Base-by-base conservation (phyloP, 2,888 invertebrate species). In the Temnothorax rugatulus region DNA sequence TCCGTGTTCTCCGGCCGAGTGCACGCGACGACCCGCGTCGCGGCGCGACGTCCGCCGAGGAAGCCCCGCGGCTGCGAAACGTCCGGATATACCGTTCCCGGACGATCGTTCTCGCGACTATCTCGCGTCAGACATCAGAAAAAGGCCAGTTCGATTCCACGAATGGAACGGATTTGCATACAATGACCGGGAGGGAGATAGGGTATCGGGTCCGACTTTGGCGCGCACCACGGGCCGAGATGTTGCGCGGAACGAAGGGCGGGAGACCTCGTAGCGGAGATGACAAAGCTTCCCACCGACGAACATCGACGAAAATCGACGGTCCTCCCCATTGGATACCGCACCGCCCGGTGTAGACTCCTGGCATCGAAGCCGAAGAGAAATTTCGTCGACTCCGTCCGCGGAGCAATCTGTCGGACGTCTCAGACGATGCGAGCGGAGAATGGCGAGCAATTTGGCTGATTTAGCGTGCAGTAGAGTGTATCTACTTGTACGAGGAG, bases 91-190 rank as follows among this genome's bases (percentile, higher is more conserved):
- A 79, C 82, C 87, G 25, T 44, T 69, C 84, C 84, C 77, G 77
- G 79, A 84, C 84, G 89, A 88, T 86, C 90, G 88, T 92, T 92
- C 91, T 89, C 90, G 88, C 87, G 89, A 89, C 90, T 94, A 94
- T 94, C 94, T 94, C 94, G 91, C 87, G 90, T 92, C 92, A 93
- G 93, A 93, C 93, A 94, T 94, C 94, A 92, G 91, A 93, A 93
- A 94, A 93, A 93, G 91, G 88, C 91, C 90, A 90, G 91, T 91
- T 92, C 91, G 93, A 93, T 94, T 93, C 93, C 91, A 90, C 93
- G 91, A 92, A 92, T 92, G 91, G 91, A 90, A 92, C 90, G 91
- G 91, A 94, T 94, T 94, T 94, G 93, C 94, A 94, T 94, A 94
- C 94, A 94, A 94, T 94, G 94, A 93, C 93, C 92, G 89, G 88